A percentile compares a stretch with the other conserved stretches of the same genome.
These are phyloP conservation scores for Trachelus troglodyta DNA, from an alignment of 2,888 invertebrate genomes.

Conservation along the genomic window DNA sequence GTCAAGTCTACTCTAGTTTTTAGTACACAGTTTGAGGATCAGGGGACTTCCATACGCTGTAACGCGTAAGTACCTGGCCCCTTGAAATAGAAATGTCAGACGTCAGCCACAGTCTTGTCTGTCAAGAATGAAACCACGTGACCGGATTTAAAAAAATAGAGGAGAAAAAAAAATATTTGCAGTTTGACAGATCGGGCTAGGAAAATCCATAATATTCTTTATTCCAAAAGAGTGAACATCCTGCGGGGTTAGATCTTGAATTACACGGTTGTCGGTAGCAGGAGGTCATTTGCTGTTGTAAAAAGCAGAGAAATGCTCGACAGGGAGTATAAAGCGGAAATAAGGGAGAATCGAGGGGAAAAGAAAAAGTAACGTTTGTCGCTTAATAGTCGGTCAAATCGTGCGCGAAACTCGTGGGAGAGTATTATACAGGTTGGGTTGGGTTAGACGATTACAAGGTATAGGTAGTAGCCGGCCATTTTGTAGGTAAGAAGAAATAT, in stretches of 20 bases:
- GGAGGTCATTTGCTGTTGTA: slow-evolving; percentile 12
- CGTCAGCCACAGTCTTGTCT: background rate
- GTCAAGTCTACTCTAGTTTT: background rate
- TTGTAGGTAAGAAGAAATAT: background rate
- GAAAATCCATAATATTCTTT: background rate
- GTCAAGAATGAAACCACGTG: background rate
- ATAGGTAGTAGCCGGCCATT: background rate
- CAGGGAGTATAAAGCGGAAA: slow-evolving; percentile 16
- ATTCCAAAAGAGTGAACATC: background rate
- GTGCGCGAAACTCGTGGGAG: slow-evolving; percentile 28
- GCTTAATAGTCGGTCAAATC: slow-evolving; percentile 47
- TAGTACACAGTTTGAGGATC: background rate
- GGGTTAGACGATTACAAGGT: background rate
- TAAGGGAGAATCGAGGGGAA: slow-evolving; percentile 23
- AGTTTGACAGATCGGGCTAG: background rate
- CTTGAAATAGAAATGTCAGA: background rate
- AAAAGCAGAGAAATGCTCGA: slow-evolving; percentile 28
- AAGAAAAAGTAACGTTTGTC: slow-evolving; percentile 37
- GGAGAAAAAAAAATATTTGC: background rate
- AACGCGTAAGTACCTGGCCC: background rate
- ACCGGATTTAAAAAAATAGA: background rate
- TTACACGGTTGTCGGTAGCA: slow-evolving; percentile 62
- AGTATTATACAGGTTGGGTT: background rate
- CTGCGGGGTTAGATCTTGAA: slow-evolving; percentile 44
- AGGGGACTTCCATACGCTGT: background rate